These are phyloP conservation scores for Chironomus striatipennis DNA, from an alignment of 1,140 invertebrate genomes.

Conservation along the genomic window DNA sequence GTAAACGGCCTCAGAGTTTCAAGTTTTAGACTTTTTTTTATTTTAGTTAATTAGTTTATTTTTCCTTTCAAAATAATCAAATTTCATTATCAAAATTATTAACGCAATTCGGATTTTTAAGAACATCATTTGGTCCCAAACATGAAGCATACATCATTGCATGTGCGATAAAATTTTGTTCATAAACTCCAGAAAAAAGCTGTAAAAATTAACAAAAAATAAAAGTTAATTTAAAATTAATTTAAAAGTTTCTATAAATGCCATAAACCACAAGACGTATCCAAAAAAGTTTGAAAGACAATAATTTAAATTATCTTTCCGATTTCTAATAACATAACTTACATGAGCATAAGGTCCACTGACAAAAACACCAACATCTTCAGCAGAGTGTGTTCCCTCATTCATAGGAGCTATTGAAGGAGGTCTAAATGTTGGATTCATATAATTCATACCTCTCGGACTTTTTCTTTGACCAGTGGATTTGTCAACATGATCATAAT, in stretches of 20 bases:
- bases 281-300: too few relatives aligned
- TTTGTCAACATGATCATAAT: slow-evolving; percentile 34
- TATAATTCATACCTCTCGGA: neutral
- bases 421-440: slow-evolving; percentile 39
- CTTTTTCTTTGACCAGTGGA: slow-evolving; percentile 31
- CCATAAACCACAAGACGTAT: too few relatives aligned
- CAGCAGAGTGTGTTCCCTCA: slow-evolving; percentile 49
- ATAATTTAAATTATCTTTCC: too few relatives aligned
- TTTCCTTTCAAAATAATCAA: neutral
- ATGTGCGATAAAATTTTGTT: neutral
- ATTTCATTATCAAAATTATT: neutral
- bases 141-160: slow-evolving; percentile 11
- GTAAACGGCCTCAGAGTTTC: too few relatives aligned
- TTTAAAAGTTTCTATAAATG: too few relatives aligned
- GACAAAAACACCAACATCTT: slow-evolving; percentile 58
- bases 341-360: slow-evolving; percentile 59
- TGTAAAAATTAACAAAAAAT: too few relatives aligned
- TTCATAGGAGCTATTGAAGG: slow-evolving; percentile 41
- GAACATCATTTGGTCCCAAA: neutral
- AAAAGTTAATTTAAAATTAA: too few relatives aligned
- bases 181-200: neutral
- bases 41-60: too few relatives aligned
- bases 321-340: neutral
- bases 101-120: neutral
- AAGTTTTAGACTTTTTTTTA: too few relatives aligned